Conservation (phyloP, 2,113 vertebrate species). For the Nothoprocta pentlandii region DNA sequence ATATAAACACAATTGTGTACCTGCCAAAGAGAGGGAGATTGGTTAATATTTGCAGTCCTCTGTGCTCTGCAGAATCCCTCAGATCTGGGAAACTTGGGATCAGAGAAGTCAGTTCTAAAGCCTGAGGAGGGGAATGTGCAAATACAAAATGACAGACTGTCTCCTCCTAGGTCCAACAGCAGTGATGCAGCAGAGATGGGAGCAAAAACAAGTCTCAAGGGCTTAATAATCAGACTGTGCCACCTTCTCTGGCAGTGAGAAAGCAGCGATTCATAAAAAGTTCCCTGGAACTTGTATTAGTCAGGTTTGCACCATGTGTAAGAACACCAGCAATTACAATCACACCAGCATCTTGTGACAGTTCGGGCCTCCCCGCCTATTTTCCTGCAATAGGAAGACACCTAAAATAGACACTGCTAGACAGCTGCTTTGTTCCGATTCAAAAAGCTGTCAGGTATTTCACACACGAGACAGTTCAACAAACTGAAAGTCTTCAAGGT, state of each 20-base stretch:
- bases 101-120: background rate
- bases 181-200: background rate
- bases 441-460: background rate
- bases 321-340: background rate
- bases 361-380: background rate
- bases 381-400: background rate
- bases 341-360: background rate
- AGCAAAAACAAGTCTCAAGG: background rate
- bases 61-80: background rate
- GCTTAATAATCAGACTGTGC: background rate
- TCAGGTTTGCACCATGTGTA: no score
- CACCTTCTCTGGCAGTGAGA: background rate
- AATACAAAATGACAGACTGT: background rate
- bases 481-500: accelerated
- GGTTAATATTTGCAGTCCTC: background rate
- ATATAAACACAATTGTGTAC: slow-evolving; percentile 97
- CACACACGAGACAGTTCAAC: accelerated
- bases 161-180: background rate
- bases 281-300: background rate
- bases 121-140: background rate
- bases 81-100: background rate
- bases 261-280: background rate
- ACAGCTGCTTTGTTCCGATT: background rate
- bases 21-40: slow-evolving; percentile 62
- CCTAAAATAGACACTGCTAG: background rate